Evolutionary conservation across 2,888 invertebrate genomes (phyloP), one percentile per base, ranked within the genome.

Genomic region (Coelinius sp.): DNA sequence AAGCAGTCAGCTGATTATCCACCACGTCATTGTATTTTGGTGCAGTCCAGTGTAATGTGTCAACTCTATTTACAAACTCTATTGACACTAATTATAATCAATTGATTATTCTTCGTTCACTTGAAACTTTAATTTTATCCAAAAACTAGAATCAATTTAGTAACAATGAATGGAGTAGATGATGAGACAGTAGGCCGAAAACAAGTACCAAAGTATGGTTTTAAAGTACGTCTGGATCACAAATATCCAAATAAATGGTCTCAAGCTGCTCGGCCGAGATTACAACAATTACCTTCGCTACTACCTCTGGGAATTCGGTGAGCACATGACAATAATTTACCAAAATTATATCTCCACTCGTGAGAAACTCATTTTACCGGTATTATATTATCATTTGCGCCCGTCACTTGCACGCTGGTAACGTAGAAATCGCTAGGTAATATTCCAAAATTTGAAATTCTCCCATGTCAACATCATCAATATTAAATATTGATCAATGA

Each of bases 161-260:
- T 17, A 2, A 59, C 14, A 5, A 62, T 63, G 63, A 25, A 44
- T 41, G 25, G n/a, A 12, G 6, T 22, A 14, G 22, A 24, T 22
- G 7, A 2, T 10, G 59, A 59, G 12, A 20, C 5, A 12, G 10
- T 3, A 8, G 5, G 8, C 17, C n/a, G 12, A 17, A 79, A 73
- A n/a, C 84, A 86, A 27, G 85, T 91, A 73, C 92, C 94, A 14
- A 90, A 91, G 74, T 92, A 91, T 83, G 95, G 95, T 10, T 90
- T 95, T 77, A 94, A 94, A 86, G 88, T 94, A n/a, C 90, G 90
- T 77, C 89, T 95, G 78, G 90, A 94, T 86, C 94, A 95, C 89
- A 90, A 91, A 77, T 95, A 92, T 89, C 93, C 94, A 0, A 91
- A 94, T 82, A 92, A 91, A 85, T 92, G 94, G 85, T 91, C 91